Conservation (phyloP, 2,113 vertebrate species). For the Pachyramphus minor region DNA sequence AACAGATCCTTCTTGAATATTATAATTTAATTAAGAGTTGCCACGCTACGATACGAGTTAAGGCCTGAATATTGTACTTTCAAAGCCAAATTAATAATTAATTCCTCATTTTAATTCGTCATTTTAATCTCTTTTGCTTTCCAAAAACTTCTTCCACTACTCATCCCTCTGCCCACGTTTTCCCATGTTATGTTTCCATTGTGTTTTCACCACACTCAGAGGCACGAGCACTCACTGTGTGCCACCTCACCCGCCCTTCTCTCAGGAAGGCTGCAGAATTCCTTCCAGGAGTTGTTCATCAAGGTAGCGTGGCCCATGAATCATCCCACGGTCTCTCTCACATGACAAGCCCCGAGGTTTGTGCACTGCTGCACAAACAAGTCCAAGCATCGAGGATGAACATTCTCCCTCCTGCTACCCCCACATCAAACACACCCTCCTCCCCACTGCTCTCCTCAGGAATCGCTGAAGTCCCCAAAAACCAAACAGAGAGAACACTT, state of each 20-base stretch:
- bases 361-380: neutral
- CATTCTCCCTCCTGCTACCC: neutral
- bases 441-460: neutral
- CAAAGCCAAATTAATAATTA: neutral
- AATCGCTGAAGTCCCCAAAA: rapidly evolving
- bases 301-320: neutral
- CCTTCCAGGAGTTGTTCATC: neutral
- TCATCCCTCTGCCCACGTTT: neutral
- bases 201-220: neutral
- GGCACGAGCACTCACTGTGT: neutral
- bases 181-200: neutral
- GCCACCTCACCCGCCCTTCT: neutral
- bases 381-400: neutral
- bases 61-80: neutral
- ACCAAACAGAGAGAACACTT: neutral
- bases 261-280: neutral
- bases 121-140: neutral
- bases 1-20: neutral
- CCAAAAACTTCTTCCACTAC: neutral
- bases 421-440: neutral
- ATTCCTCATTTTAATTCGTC: neutral
- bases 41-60: neutral
- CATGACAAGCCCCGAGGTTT: neutral
- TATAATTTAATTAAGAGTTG: neutral
- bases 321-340: neutral